Percentiles rank a stretch among this genome's conserved stretches.
Conservation (phyloP, 1,140 invertebrate genomes). For the Doryteuthis pealeii region DNA sequence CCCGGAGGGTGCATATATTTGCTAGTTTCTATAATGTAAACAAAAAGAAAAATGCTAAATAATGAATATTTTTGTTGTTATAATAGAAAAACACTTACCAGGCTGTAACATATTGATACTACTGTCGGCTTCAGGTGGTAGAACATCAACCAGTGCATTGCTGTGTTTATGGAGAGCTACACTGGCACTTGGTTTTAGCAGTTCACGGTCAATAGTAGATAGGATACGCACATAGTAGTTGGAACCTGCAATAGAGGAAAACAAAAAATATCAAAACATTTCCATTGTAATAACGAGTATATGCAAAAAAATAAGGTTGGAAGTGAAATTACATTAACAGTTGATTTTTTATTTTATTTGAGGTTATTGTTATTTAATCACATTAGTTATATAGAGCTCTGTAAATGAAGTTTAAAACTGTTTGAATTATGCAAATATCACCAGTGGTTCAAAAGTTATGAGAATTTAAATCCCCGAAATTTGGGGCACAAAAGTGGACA, state of each 20-base stretch:
- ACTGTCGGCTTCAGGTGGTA: slow-evolving; percentile 97
- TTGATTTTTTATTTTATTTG: no score
- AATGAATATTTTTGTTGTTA: not conserved
- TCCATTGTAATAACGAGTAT: no score
- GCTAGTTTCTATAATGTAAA: no score
- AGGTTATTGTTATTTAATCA: no score
- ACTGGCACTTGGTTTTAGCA: slow-evolving; percentile 92
- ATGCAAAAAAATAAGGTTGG: not conserved
- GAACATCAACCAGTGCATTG: slow-evolving; percentile 94
- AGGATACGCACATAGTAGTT: slow-evolving; percentile 98
- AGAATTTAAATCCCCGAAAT: no score
- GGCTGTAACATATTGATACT: slow-evolving; percentile 95
- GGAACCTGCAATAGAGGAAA: slow-evolving; percentile 68
- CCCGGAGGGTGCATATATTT: no score
- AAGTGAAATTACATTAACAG: not conserved
- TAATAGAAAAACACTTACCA: slow-evolving; percentile 63
- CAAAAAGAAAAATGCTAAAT: no score
- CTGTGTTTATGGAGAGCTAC: slow-evolving; percentile 97
- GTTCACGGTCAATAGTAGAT: slow-evolving; percentile 90
- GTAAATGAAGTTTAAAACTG: no score
- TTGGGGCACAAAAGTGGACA: no score
- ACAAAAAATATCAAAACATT: slow-evolving; percentile 7
- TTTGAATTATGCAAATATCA: no score
- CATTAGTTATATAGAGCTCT: no score
- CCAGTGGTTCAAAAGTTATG: no score